Conservation (phyloP, 2,113 vertebrate genomes). For the Oreochromis aureus region DNA sequence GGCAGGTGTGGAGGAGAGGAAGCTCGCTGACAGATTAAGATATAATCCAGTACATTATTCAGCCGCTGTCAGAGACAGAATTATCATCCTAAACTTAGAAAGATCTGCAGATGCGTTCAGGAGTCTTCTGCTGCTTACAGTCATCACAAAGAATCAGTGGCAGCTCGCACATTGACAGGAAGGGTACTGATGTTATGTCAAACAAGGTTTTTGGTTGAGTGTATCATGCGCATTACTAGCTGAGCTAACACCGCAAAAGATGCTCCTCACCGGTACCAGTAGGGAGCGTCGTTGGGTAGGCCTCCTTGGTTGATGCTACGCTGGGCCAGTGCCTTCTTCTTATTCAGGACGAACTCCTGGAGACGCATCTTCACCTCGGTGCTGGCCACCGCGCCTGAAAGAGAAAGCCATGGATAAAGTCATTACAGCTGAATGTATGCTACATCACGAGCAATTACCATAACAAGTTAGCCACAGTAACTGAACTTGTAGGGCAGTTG, state of each 20-base stretch:
- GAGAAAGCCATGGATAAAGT: not conserved
- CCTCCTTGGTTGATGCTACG: conserved; percentile 90
- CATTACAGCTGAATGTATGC: not conserved
- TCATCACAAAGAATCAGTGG: not conserved
- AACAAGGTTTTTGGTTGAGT: not conserved
- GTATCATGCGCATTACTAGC: not conserved
- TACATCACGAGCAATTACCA: not conserved
- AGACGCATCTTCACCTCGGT: conserved; percentile 98
- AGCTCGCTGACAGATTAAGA: conserved; percentile 24
- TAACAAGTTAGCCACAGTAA: not conserved
- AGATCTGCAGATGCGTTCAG: not conserved
- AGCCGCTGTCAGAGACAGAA: conserved; percentile 12
- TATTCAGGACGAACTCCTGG: conserved; percentile 97
- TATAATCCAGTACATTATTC: conserved; percentile 18
- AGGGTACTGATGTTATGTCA: not conserved
- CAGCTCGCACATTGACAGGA: accelerated
- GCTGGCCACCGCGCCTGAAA: conserved; percentile 91
- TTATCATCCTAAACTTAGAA: not conserved
- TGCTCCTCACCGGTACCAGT: conserved; percentile 90
- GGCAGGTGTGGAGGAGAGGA: conserved; percentile 26
- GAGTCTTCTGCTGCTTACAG: not conserved
- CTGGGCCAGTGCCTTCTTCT: conserved; percentile 96
- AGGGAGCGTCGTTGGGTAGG: conserved; percentile 87
- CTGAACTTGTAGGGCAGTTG: not conserved
- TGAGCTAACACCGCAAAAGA: not conserved